A percentile compares a stretch with the other conserved stretches of the same genome.
phyloP scores from a whole-genome alignment of 2,797 vertebrate genomes.

The Jordanella pulchra region DNA sequence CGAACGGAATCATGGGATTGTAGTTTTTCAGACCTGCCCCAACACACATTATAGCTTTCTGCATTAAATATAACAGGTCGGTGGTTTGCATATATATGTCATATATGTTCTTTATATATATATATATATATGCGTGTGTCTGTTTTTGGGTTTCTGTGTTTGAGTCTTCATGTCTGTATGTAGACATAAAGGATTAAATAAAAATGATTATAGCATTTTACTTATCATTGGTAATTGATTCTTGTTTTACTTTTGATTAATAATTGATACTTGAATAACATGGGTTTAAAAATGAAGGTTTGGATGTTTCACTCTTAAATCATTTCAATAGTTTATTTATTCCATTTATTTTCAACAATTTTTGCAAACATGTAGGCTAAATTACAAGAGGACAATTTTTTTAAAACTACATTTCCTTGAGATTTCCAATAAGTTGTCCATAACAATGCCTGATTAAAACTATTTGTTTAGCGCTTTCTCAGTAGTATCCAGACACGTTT shows the following conservation, averaged over 20 bases:
- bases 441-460: slow-evolving; percentile 45
- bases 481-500: neutral
- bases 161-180: no score
- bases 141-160: no score
- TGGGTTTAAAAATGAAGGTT: neutral
- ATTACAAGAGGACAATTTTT: neutral
- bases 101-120: no score
- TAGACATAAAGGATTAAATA: no score
- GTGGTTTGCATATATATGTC: no score
- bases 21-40: slow-evolving; percentile 50
- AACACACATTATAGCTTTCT: neutral
- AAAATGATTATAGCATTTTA: no score
- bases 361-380: neutral
- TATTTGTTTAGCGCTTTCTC: fast-evolving
- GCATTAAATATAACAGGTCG: no score
- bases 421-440: neutral
- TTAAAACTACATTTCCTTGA: slow-evolving; percentile 55
- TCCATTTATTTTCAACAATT: neutral
- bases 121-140: no score
- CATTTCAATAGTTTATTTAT: neutral
- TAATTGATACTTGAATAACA: no score
- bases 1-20: slow-evolving; percentile 75
- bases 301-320: neutral
- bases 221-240: no score
- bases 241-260: no score